A percentile compares a stretch with the other conserved stretches of the same genome.
Conservation (phyloP, 2,113 vertebrate species). For the Oryctolagus cuniculus region DNA sequence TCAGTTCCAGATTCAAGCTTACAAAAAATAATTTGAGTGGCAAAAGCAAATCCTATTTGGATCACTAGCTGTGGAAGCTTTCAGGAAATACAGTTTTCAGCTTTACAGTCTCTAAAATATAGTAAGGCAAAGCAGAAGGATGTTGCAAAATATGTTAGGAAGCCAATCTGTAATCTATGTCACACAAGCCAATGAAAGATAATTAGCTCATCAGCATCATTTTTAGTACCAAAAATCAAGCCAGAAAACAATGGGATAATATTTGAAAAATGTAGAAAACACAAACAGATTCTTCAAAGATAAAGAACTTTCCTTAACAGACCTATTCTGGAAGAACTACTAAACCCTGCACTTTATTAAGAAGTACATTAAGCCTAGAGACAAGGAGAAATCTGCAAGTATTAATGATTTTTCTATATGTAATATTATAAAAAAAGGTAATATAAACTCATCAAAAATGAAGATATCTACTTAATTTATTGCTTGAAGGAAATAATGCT, state of each 20-base stretch:
- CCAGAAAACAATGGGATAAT: background rate
- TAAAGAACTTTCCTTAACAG: background rate
- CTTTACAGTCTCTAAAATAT: slow-evolving; percentile 38
- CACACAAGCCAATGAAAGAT: background rate
- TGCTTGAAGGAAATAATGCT: background rate
- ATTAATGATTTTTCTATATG: background rate
- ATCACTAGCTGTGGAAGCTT: slow-evolving; percentile 25
- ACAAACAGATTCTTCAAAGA: slow-evolving; percentile 9
- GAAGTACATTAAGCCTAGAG: background rate
- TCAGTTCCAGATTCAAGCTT: slow-evolving; percentile 1
- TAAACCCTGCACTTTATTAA: background rate
- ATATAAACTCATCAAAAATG: background rate
- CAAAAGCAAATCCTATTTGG: slow-evolving; percentile 45
- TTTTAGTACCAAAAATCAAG: slow-evolving; percentile 25
- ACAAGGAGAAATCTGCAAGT: background rate
- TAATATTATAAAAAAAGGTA: background rate
- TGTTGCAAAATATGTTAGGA: slow-evolving; percentile 39
- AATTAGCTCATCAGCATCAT: background rate
- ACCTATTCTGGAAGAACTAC: background rate
- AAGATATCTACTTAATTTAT: background rate
- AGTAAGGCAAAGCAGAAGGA: slow-evolving; percentile 28
- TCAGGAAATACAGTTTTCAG: slow-evolving; percentile 5
- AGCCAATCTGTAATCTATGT: background rate
- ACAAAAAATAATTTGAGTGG: slow-evolving; percentile 18
- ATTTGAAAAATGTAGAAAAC: background rate